Conservation (phyloP, 2,888 invertebrate genomes). For the Melolontha melolontha region DNA sequence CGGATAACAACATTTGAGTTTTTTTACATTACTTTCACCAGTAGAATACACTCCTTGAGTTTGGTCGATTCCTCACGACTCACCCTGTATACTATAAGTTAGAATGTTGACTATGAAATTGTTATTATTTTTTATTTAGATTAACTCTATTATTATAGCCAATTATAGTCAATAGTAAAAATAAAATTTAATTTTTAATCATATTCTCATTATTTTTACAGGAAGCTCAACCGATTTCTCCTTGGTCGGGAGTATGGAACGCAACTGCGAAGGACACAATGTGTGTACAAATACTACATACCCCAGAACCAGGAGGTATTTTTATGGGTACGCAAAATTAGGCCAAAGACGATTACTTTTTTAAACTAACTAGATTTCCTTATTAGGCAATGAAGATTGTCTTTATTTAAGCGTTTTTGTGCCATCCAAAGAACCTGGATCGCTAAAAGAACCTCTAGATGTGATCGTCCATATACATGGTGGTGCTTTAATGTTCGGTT, state of each 20-base stretch:
- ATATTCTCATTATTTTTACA: slow-evolving; percentile 48
- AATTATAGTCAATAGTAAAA: too few relatives aligned
- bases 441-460: slow-evolving; percentile 61
- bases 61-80: too few relatives aligned
- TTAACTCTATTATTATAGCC: too few relatives aligned
- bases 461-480: slow-evolving; percentile 74
- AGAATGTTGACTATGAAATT: too few relatives aligned
- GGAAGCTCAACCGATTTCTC: slow-evolving; percentile 68
- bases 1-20: too few relatives aligned
- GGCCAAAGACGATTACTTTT: neutral
- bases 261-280: slow-evolving; percentile 64
- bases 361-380: neutral
- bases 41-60: too few relatives aligned
- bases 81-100: too few relatives aligned
- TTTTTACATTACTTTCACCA: too few relatives aligned
- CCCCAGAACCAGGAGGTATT: slow-evolving; percentile 36
- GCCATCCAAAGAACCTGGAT: slow-evolving; percentile 60
- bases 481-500: slow-evolving; percentile 74
- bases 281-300: slow-evolving; percentile 43
- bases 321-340: slow-evolving; percentile 1
- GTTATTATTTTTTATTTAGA: too few relatives aligned
- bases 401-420: slow-evolving; percentile 72
- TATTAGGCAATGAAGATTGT: slow-evolving; percentile 73
- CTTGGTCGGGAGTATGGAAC: slow-evolving; percentile 74
- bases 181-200: too few relatives aligned